A percentile compares a stretch with the other conserved stretches of the same genome.
These are phyloP conservation scores for Pangasianodon gigas DNA, from an alignment of 2,113 vertebrate species.

Conservation along the genomic window DNA sequence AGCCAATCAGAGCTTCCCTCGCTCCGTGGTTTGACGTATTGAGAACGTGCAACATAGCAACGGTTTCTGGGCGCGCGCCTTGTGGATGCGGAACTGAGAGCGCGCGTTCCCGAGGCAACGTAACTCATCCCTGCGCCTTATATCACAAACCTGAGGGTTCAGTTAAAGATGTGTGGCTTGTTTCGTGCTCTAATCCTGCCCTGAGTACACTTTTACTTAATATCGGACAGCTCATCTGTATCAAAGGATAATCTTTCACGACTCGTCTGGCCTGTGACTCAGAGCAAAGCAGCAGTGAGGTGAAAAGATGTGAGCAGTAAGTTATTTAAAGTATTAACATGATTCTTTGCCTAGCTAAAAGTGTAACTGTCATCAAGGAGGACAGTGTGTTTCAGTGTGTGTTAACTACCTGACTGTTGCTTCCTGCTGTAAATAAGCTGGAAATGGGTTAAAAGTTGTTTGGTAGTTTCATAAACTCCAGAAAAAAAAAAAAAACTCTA, in stretches of 20 bases:
- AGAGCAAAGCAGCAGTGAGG: neutral
- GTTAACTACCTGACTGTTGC: neutral
- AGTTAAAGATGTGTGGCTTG: neutral
- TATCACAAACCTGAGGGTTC: neutral
- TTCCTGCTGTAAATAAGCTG: neutral
- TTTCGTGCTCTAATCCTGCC: neutral
- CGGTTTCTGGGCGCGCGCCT: neutral
- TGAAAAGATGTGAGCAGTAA: neutral
- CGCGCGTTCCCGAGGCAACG: conserved; percentile 2
- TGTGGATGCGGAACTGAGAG: neutral
- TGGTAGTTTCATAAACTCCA: neutral
- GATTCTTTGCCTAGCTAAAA: neutral
- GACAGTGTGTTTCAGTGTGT: neutral
- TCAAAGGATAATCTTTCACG: conserved; percentile 24
- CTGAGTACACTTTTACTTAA: neutral
- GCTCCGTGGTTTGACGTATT: neutral
- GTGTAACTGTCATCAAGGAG: neutral
- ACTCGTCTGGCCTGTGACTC: neutral
- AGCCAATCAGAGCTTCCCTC: conserved; percentile 5
- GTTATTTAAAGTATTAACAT: neutral
- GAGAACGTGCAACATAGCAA: conserved; percentile 35
- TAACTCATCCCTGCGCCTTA: neutral
- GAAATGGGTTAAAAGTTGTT: neutral
- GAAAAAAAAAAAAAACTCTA: neutral
- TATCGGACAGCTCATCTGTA: neutral